Base-by-base conservation (phyloP, 2,113 vertebrate genomes). In the Limnothrissa miodon region DNA sequence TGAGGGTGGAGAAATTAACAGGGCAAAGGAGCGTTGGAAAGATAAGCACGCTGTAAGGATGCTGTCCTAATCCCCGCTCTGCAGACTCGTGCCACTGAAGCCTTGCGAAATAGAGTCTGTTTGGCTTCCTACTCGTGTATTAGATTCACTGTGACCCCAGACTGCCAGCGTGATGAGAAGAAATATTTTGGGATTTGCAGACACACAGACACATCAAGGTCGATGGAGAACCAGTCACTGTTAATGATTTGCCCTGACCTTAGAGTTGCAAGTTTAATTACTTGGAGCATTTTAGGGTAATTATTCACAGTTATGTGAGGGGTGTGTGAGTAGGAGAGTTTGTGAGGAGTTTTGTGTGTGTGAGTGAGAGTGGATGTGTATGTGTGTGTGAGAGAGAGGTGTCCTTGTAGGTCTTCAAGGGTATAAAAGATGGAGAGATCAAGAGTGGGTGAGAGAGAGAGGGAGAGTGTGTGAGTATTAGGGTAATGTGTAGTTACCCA, bases 221-320 rank as follows among this genome's bases (percentile, higher is more conserved):
- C 66, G 6, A 33, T 15, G 25, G 11, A 33, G 4, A 1, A 39
- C 66, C 13, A 74, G 66, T 36, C 25, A 19, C 66, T 33, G 33
- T 29, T 74, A 74, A 74, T 74, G 66, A 74, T 39, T 36, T 36
- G 29, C 15, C 62, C 62, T 15, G 66, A 74, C 66, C 33, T 70
- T 74, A 5, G 1, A 33, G 29, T 33, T 36, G 13, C 9, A 5
- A 36, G 66, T 33, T 74, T 74, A 74, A 74, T 74, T 74, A 74
- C 29, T 36, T 15, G 66, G 66, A 74, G 66, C 66, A 74, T 74
- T 33, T 74, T 74, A 74, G 66, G 33, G 29, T 74, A 74, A 74
- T 74, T 74, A 74, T 15, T 74, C 48, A 51, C 48, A 51, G 23
- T 62, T 36, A 11, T 74, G 66, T 56, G 59, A 25, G 13, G 59